A percentile compares a stretch with the other conserved stretches of the same genome.
Conservation (phyloP, 2,888 invertebrate genomes). For the Allacma fusca region DNA sequence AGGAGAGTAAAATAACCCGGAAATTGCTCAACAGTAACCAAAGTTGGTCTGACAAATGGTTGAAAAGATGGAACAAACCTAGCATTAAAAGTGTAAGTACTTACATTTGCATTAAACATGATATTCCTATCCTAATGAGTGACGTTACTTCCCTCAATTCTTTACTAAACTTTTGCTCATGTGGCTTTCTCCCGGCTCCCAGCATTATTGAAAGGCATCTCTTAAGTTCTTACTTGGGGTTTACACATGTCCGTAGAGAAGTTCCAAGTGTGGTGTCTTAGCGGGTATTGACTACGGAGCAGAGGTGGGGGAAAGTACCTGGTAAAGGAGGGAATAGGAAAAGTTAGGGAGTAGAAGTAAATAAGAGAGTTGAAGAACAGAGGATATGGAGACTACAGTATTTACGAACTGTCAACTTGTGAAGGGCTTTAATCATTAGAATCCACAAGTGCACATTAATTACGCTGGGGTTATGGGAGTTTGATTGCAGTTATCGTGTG, state of each 20-base stretch:
- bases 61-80: constrained; percentile 11
- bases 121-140: constrained; percentile 8
- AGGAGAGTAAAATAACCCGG: not conserved
- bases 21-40: not conserved
- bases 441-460: constrained; percentile 4
- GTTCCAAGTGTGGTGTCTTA: no score
- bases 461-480: not conserved
- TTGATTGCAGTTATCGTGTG: not conserved
- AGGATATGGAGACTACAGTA: not conserved
- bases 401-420: constrained; percentile 12
- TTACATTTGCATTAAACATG: constrained; percentile 6
- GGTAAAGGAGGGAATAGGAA: not conserved
- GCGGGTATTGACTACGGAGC: no score
- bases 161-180: not conserved
- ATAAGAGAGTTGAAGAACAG: not conserved
- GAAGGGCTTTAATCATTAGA: not conserved
- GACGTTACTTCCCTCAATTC: not conserved
- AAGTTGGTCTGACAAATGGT: constrained; percentile 4
- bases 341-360: constrained; percentile 1
- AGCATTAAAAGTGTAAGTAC: constrained; percentile 7
- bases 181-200: not conserved
- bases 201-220: no score
- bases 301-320: not conserved
- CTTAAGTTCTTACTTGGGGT: no score
- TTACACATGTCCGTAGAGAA: no score